Percentiles rank a stretch among this genome's conserved stretches.
Conservation (phyloP, 2,797 vertebrate genomes). For the Benthosema pterotum region DNA sequence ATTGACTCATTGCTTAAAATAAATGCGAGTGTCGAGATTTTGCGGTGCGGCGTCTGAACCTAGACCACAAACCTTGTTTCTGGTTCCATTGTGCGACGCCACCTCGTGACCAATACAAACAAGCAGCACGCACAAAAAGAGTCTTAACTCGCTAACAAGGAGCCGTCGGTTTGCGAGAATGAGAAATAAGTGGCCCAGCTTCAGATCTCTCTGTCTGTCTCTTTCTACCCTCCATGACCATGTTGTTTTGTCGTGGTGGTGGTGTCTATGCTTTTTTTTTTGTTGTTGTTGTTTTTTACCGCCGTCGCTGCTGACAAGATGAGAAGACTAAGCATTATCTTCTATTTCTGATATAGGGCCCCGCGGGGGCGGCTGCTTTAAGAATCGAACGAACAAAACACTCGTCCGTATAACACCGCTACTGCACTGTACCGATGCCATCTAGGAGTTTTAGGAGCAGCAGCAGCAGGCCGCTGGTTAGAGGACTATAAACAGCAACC, state of each 20-base stretch:
- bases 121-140: slow-evolving; percentile 55
- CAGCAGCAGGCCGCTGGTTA: slow-evolving; percentile 19
- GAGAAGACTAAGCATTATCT: slow-evolving; percentile 70
- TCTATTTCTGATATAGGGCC: slow-evolving; percentile 66
- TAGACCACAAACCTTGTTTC: too few relatives aligned
- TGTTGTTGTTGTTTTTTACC: too few relatives aligned
- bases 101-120: slow-evolving; percentile 54
- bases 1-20: too few relatives aligned
- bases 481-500: slow-evolving; percentile 61
- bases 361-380: too few relatives aligned
- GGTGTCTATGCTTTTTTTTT: slow-evolving; percentile 53
- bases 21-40: too few relatives aligned
- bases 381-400: too few relatives aligned
- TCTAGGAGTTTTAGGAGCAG: slow-evolving; percentile 47
- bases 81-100: slow-evolving; percentile 15
- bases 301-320: slow-evolving; percentile 38
- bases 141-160: slow-evolving; percentile 45
- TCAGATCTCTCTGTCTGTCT: slow-evolving; percentile 35
- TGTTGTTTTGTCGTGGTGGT: slow-evolving; percentile 32
- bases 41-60: too few relatives aligned
- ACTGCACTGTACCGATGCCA: slow-evolving; percentile 47
- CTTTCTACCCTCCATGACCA: too few relatives aligned
- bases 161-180: slow-evolving; percentile 23
- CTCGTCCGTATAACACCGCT: slow-evolving; percentile 53
- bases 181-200: not conserved